Evolutionary conservation across 2,113 vertebrate species (phyloP).

Genomic region (Apteryx mantelli): DNA sequence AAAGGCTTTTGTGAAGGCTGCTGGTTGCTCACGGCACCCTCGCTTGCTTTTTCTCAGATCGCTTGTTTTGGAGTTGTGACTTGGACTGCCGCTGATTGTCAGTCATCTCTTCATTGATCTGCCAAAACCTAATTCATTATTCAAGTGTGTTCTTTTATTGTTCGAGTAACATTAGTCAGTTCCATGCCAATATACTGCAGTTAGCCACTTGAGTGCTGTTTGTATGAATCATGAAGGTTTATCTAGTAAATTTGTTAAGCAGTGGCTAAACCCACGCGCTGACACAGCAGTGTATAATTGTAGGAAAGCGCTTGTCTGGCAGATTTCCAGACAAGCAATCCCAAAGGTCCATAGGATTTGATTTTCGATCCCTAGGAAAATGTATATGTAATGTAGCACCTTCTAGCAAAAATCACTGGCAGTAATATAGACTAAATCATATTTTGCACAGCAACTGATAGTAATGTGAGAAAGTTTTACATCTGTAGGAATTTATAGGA

Average conservation of each 20-base stretch:
- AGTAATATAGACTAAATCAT: neutral
- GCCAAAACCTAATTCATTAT: constrained; percentile 3
- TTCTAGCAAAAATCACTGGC: constrained; percentile 25
- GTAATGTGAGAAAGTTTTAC: neutral
- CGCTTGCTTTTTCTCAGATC: neutral
- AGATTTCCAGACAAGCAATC: constrained; percentile 44
- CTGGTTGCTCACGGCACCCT: neutral
- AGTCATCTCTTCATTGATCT: neutral
- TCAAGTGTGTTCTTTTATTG: constrained; percentile 9
- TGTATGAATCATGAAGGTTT: constrained; percentile 49
- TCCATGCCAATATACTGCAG: neutral
- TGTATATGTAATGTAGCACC: neutral
- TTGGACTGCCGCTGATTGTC: neutral
- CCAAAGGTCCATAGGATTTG: constrained; percentile 47
- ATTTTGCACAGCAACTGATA: neutral
- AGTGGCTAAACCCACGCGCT: constrained; percentile 31
- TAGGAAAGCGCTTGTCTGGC: constrained; percentile 43
- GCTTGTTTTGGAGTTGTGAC: neutral
- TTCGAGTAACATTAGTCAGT: neutral
- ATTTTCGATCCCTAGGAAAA: constrained; percentile 46
- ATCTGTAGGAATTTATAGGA: neutral
- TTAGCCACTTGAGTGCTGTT: constrained; percentile 51
- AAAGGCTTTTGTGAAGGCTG: neutral
- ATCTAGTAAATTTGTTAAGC: constrained; percentile 43
- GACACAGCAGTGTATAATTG: constrained; percentile 26